phyloP scores from a whole-genome alignment of 2,888 invertebrate species.

The Cremastobaeus sp. region DNA sequence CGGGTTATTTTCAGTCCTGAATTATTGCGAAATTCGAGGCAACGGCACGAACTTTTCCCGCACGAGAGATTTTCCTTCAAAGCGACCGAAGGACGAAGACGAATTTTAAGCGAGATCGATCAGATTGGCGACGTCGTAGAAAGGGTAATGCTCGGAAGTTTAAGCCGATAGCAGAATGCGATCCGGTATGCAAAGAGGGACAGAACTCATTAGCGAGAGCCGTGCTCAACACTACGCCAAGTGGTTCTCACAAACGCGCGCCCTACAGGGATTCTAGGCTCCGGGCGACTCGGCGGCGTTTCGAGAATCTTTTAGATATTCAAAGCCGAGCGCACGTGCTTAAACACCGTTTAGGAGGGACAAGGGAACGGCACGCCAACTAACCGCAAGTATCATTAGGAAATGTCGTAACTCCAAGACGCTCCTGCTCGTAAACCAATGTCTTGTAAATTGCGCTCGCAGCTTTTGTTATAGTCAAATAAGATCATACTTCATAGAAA shows the following conservation, averaged over 20 bases:
- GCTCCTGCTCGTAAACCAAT: conserved; percentile 35
- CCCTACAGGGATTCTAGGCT: conserved; percentile 46
- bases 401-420: conserved; percentile 54
- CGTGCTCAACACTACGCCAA: conserved; percentile 53
- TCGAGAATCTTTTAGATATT: conserved; percentile 61
- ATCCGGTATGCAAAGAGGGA: conserved; percentile 71
- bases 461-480: too few relatives aligned
- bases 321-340: conserved; percentile 61
- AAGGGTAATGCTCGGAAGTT: conserved; percentile 68
- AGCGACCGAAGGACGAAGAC: conserved; percentile 32
- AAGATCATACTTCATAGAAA: too few relatives aligned
- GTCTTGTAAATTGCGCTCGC: conserved; percentile 22
- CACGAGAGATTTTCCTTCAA: too few relatives aligned
- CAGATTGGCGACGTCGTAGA: conserved; percentile 56
- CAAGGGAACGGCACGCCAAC: conserved; percentile 10
- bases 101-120: conserved; percentile 55
- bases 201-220: conserved; percentile 70
- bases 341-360: conserved; percentile 55
- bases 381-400: conserved; percentile 60
- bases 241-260: conserved; percentile 52
- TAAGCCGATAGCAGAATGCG: conserved; percentile 69
- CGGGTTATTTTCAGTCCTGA: not conserved
- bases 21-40: too few relatives aligned
- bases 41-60: too few relatives aligned
- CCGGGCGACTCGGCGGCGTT: conserved; percentile 53